Evolutionary conservation across 2,888 invertebrate genomes (phyloP), one percentile per base, ranked within the genome.

Genomic region (Azorinus chamasolen): DNA sequence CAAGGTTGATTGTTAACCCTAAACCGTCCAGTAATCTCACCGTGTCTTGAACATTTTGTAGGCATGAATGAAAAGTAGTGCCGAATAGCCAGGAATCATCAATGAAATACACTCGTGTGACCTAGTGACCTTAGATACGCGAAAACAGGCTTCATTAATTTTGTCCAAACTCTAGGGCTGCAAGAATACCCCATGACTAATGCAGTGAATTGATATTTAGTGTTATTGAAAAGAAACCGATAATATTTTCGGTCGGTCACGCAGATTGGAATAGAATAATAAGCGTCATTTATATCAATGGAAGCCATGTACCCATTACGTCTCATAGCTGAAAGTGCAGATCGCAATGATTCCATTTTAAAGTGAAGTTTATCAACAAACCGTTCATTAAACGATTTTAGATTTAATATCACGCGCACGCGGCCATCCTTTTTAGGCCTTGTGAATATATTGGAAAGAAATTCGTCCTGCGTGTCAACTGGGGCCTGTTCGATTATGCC

Each of bases 121-220:
- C 79, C 79, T 8, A 46, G 55, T 10, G 37, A 45, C 45, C 79
- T 63, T 1, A 83, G 57, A 18, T 53, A 50, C n/a, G 81, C 59
- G 37, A 66, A 72, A 16, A 83, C 69, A 16, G 80, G 82, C 48
- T 83, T 82, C 18, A 85, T 12, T 2, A 85, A 12, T 45, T 75
- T 76, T n/a, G 81, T 83, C 41, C 79, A 85, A 32, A 62, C n/a
- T 54, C 66, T 55, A 32, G 79, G 83, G 10, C 71, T 73, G 25
- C 22, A 59, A 12, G 66, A 45, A 8, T 77, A 22, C 12, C 83
- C 83, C 72, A 75, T 79, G 6, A 73, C 68, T 6, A 79, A 25
- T 12, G 22, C 39, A 16, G 37, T 45, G 54, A 62, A 83, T 43
- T 72, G 59, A 55, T 64, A 81, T 12, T 73, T 59, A 20, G 63